Conservation (phyloP, 2,113 vertebrate genomes). For the Tursiops truncatus region DNA sequence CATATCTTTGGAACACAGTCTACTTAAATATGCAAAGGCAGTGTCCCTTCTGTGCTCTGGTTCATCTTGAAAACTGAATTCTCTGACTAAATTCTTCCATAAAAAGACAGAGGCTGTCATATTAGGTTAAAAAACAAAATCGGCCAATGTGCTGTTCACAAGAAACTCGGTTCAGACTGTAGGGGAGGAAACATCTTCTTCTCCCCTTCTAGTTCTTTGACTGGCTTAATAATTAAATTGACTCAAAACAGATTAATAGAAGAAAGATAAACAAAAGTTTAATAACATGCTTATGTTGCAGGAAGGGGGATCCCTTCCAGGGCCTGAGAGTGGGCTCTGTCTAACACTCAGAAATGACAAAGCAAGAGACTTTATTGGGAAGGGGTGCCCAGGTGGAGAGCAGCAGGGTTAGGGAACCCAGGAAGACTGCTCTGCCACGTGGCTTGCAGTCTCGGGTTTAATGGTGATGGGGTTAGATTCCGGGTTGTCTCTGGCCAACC, state of each 20-base stretch:
- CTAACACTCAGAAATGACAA: not conserved
- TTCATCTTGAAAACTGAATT: constrained; percentile 39
- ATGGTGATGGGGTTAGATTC: not conserved
- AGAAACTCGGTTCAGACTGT: not conserved
- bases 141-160: not conserved
- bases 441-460: not conserved
- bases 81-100: constrained; percentile 37
- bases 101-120: constrained; percentile 60
- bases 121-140: constrained; percentile 46
- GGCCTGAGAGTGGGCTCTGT: not conserved
- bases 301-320: not conserved
- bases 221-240: not conserved
- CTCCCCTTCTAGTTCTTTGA: not conserved
- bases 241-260: not conserved
- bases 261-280: not conserved
- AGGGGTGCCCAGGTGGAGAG: not conserved
- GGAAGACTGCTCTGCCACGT: not conserved
- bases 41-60: not conserved
- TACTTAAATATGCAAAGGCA: constrained; percentile 44
- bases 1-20: constrained; percentile 6
- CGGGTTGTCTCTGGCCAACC: not conserved
- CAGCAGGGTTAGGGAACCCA: not conserved
- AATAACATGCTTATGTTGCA: not conserved
- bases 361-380: not conserved
- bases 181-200: not conserved